Conservation (phyloP, 1,140 invertebrate species). For the Neodiprion pinetum region DNA sequence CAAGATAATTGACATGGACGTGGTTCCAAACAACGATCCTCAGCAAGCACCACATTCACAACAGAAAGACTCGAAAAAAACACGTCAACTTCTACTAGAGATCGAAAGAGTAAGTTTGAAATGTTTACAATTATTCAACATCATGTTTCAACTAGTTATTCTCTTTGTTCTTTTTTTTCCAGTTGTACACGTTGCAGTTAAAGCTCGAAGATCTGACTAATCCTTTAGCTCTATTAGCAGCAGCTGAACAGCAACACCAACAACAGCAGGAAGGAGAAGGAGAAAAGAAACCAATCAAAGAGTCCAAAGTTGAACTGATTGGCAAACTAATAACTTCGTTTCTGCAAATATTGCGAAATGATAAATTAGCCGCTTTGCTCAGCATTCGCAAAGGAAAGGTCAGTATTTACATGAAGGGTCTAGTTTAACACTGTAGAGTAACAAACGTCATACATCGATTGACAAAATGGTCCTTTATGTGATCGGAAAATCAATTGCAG, state of each 20-base stretch:
- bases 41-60: constrained; percentile 54
- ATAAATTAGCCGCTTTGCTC: constrained; percentile 71
- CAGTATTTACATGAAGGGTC: constrained; percentile 29
- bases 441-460: constrained; percentile 11
- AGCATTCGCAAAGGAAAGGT: constrained; percentile 79
- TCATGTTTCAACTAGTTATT: not conserved
- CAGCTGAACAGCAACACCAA: constrained; percentile 64
- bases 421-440: constrained; percentile 9
- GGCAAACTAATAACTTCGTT: constrained; percentile 47
- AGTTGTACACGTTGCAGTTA: constrained; percentile 71
- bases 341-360: constrained; percentile 64
- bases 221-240: constrained; percentile 69
- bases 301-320: constrained; percentile 67
- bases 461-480: constrained; percentile 22
- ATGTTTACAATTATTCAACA: constrained; percentile 17
- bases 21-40: constrained; percentile 69
- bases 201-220: constrained; percentile 78
- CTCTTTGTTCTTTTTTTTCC: constrained; percentile 29
- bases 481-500: constrained; percentile 44
- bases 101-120: constrained; percentile 72
- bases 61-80: constrained; percentile 68
- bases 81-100: constrained; percentile 79
- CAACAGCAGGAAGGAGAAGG: constrained; percentile 53
- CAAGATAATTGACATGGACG: constrained; percentile 91
- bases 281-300: constrained; percentile 64